These are phyloP conservation scores for Lasius fuliginosus DNA, from an alignment of 2,888 invertebrate genomes.

Conservation along the genomic window DNA sequence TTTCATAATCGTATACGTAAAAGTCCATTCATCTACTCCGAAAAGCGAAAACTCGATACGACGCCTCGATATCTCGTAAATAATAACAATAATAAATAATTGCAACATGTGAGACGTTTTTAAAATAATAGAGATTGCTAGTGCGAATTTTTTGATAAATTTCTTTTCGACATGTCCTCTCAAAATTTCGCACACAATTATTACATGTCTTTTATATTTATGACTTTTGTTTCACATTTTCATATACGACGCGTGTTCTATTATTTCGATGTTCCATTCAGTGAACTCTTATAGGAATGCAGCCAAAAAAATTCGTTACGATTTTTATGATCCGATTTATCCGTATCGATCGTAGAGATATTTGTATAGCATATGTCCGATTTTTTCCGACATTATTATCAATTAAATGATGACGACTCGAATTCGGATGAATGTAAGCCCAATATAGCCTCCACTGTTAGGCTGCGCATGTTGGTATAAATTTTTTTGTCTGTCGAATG, in stretches of 20 bases:
- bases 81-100: background rate
- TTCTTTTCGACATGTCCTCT: slow-evolving; percentile 74
- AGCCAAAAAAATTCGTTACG: background rate
- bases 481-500: slow-evolving; percentile 26
- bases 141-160: slow-evolving; percentile 85
- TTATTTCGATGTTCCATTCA: background rate
- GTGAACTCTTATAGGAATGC: background rate
- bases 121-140: slow-evolving; percentile 84
- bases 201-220: background rate
- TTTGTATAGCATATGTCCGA: background rate
- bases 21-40: slow-evolving; percentile 75
- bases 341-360: background rate
- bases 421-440: background rate
- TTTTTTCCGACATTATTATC: slow-evolving; percentile 23
- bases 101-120: slow-evolving; percentile 84
- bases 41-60: slow-evolving; percentile 76
- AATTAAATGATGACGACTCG: background rate
- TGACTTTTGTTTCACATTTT: background rate
- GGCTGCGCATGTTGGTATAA: slow-evolving; percentile 8
- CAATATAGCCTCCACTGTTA: background rate
- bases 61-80: slow-evolving; percentile 71
- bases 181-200: background rate
- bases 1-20: slow-evolving; percentile 77
- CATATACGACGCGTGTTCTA: background rate
- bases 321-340: slow-evolving; percentile 32